Conservation (phyloP, 2,797 vertebrate species). For the Rallus crepitans region DNA sequence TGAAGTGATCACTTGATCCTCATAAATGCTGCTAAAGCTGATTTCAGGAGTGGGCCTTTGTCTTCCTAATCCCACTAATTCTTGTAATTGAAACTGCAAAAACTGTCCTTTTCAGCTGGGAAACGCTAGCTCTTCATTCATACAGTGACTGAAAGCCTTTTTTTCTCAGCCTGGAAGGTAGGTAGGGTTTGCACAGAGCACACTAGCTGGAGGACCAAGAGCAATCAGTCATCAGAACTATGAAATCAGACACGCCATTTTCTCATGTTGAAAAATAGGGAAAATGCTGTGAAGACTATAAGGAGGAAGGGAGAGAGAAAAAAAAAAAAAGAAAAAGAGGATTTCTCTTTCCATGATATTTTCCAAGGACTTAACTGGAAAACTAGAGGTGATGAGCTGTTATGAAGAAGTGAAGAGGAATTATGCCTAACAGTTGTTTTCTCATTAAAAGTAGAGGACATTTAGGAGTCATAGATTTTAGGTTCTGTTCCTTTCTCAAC, state of each 20-base stretch:
- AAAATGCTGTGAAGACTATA: neutral
- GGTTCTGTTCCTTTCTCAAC: neutral
- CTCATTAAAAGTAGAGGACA: neutral
- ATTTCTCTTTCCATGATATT: neutral
- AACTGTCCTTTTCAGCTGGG: slow-evolving; percentile 16
- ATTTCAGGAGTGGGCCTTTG: slow-evolving; percentile 57
- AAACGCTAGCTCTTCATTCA: neutral
- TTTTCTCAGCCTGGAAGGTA: neutral
- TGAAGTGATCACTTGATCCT: slow-evolving; percentile 55
- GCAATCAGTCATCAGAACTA: neutral
- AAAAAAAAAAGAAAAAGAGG: too few species aligned
- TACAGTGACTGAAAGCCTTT: neutral
- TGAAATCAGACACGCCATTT: neutral
- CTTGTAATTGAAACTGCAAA: slow-evolving; percentile 63
- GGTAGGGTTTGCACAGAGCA: neutral
- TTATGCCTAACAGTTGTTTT: neutral
- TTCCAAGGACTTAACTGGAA: neutral
- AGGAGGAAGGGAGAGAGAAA: accelerated
- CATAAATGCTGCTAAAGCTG: slow-evolving; percentile 35
- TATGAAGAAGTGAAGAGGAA: neutral
- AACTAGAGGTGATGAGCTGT: neutral
- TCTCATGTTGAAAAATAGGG: neutral
- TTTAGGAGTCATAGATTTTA: neutral
- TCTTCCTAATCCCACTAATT: slow-evolving; percentile 68
- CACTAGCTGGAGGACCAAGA: neutral